Percentiles rank a stretch among this genome's conserved stretches.
phyloP scores from a whole-genome alignment of 30 jellyfish, hydroid and myxozoan species.

The Pelagia noctiluca region DNA sequence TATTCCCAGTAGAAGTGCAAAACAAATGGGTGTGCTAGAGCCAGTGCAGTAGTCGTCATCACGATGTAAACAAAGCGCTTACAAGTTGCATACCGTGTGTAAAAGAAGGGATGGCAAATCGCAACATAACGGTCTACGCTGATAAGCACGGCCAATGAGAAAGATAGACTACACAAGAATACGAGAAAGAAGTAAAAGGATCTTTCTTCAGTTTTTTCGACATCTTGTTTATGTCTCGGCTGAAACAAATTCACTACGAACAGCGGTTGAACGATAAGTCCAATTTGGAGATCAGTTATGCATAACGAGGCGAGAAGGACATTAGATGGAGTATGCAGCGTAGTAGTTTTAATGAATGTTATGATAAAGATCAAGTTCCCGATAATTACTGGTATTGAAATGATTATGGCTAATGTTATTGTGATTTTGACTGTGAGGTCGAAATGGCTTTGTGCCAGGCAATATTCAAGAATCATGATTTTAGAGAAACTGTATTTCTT shows the following conservation, averaged over 20 bases:
- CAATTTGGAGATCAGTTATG: constrained; percentile 25
- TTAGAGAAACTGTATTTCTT: no score
- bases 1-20: no score
- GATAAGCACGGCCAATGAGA: constrained; percentile 27
- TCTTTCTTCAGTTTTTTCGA: no score
- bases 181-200: no score
- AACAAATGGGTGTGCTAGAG: background rate
- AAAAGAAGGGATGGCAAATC: constrained; percentile 25
- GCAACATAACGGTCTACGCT: constrained; percentile 53
- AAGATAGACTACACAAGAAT: constrained; percentile 1
- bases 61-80: background rate
- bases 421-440: no score
- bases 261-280: constrained; percentile 13
- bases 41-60: background rate
- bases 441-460: no score
- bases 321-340: constrained; percentile 48
- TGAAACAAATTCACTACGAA: background rate
- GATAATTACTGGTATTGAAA: background rate
- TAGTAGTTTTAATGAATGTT: constrained; percentile 4
- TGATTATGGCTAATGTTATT: background rate
- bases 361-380: background rate
- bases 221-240: background rate
- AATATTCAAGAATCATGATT: no score
- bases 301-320: constrained; percentile 24
- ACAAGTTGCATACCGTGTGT: constrained; percentile 10